These are phyloP conservation scores for Nomada fabriciana DNA, from an alignment of 2,888 invertebrate genomes.

Conservation along the genomic window DNA sequence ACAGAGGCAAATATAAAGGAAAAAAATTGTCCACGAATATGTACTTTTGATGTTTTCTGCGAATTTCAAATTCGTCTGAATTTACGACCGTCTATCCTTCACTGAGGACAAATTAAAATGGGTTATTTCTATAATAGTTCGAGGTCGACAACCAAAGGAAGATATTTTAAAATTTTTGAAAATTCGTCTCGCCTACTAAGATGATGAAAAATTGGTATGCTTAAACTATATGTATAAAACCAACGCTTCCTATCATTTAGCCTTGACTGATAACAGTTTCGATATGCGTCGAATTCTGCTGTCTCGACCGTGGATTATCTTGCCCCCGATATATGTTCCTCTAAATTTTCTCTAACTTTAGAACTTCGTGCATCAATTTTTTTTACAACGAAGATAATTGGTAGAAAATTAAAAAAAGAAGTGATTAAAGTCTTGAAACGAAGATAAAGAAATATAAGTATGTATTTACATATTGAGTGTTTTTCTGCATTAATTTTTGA, in stretches of 20 bases:
- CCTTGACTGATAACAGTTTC: conserved; percentile 64
- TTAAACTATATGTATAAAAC: conserved; percentile 38
- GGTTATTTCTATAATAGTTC: conserved; percentile 22
- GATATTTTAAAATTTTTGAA: conserved; percentile 10
- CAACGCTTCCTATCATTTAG: conserved; percentile 51
- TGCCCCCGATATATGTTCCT: background rate
- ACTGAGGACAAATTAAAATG: conserved; percentile 15
- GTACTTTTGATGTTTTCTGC: conserved; percentile 5
- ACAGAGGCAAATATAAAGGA: background rate
- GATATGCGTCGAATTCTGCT: conserved; percentile 41
- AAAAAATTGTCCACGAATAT: background rate
- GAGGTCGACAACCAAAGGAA: background rate
- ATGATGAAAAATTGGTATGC: background rate
- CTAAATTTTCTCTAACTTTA: background rate
- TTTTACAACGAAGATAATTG: too few species aligned
- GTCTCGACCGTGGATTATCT: conserved; percentile 35
- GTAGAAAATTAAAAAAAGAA: background rate
- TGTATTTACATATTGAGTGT: too few species aligned
- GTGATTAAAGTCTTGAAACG: background rate
- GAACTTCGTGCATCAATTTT: background rate
- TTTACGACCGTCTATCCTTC: conserved; percentile 25
- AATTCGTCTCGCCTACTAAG: background rate
- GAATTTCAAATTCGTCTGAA: conserved; percentile 7
- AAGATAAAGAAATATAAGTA: background rate
- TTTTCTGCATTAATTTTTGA: background rate